phyloP scores from a whole-genome alignment of 2,888 invertebrate genomes.

The Adelognathus sp. region DNA sequence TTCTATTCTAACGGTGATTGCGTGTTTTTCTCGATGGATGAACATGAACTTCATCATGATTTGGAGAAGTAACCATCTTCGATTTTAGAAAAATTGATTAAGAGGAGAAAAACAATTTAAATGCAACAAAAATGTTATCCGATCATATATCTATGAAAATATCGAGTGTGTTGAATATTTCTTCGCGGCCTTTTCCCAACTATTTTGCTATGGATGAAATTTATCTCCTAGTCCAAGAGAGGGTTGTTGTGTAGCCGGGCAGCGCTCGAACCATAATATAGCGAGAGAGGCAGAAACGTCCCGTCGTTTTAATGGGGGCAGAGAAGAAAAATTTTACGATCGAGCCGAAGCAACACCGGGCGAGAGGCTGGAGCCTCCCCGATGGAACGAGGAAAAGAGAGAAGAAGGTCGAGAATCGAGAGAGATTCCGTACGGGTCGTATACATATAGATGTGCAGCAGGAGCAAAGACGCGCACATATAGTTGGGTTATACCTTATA shows the following conservation, averaged over 20 bases:
- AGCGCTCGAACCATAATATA: constrained; percentile 42
- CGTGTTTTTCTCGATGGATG: no score
- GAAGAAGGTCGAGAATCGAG: constrained; percentile 39
- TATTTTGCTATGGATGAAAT: constrained; percentile 10
- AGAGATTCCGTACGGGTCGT: constrained; percentile 12
- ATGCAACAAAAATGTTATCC: no score
- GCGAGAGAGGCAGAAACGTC: constrained; percentile 42
- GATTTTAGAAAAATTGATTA: no score
- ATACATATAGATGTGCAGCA: neutral
- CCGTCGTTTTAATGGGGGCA: constrained; percentile 49
- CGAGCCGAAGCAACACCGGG: constrained; percentile 14
- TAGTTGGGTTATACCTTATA: constrained; percentile 7
- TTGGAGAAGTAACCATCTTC: no score
- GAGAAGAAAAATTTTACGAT: constrained; percentile 59
- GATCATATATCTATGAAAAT: no score
- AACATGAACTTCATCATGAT: no score
- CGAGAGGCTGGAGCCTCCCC: neutral
- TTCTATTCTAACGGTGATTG: no score
- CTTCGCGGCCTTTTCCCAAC: neutral
- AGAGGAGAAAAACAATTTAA: no score
- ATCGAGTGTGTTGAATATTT: no score
- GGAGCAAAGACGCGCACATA: neutral
- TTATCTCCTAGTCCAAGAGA: neutral
- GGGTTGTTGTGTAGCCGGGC: neutral
- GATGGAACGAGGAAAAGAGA: constrained; percentile 47